phyloP scores from a whole-genome alignment of 2,888 invertebrate genomes.

The Entomobrya proxima region DNA sequence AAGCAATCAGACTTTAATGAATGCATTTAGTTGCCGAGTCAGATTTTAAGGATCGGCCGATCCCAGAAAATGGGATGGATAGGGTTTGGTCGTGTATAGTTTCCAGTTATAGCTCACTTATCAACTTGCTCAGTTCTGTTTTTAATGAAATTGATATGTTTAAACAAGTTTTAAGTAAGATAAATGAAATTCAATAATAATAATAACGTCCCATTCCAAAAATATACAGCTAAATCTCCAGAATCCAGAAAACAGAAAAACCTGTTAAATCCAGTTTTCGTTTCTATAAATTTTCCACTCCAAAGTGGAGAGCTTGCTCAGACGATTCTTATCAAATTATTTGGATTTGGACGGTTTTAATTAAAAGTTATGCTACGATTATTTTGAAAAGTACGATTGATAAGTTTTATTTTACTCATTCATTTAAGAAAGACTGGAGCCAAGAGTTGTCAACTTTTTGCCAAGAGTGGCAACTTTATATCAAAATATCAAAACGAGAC shows the following conservation, averaged over 20 bases:
- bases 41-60: constrained; percentile 66
- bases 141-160: constrained; percentile 16
- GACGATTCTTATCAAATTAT: constrained; percentile 61
- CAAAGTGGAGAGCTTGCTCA: constrained; percentile 50
- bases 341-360: constrained; percentile 38
- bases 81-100: constrained; percentile 32
- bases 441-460: constrained; percentile 33
- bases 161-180: constrained; percentile 38
- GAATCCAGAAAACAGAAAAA: background rate
- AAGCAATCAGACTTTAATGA: constrained; percentile 32
- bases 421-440: constrained; percentile 51
- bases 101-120: constrained; percentile 64
- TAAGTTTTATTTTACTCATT: constrained; percentile 40
- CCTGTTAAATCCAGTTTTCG: constrained; percentile 58
- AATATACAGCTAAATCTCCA: constrained; percentile 45
- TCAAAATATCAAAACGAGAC: background rate
- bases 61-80: constrained; percentile 61
- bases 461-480: background rate
- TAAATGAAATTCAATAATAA: constrained; percentile 24
- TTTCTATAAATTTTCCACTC: constrained; percentile 69
- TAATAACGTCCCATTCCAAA: constrained; percentile 50
- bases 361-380: constrained; percentile 14
- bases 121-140: constrained; percentile 21
- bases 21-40: constrained; percentile 46
- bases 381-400: constrained; percentile 23